These are phyloP conservation scores for Psittacus erithacus DNA, from an alignment of 2,113 vertebrate genomes.

Conservation along the genomic window DNA sequence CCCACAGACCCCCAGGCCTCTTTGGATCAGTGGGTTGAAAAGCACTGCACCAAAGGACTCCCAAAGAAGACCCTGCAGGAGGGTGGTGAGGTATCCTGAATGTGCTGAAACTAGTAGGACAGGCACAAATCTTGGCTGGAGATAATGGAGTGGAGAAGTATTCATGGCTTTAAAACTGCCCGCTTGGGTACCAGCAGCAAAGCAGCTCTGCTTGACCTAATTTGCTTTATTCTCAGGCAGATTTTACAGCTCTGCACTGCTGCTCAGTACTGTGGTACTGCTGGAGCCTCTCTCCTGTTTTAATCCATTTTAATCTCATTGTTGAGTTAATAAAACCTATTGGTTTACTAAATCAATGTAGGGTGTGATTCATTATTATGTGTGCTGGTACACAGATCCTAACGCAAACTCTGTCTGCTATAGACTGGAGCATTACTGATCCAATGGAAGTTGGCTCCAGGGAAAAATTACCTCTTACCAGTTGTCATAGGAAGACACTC, in stretches of 20 bases:
- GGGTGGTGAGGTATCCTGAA: not conserved
- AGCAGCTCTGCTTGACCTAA: not conserved
- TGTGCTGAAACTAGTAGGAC: not conserved
- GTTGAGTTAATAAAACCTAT: constrained; percentile 63
- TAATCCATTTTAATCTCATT: constrained; percentile 68
- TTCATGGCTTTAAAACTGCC: not conserved
- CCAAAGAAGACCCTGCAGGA: not conserved
- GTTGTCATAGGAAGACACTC: constrained; percentile 6
- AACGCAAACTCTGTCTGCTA: not conserved
- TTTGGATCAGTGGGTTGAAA: not conserved
- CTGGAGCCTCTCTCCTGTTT: constrained; percentile 24
- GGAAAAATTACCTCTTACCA: constrained; percentile 43
- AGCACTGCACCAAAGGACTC: not conserved
- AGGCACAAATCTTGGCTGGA: not conserved
- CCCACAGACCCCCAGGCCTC: not conserved
- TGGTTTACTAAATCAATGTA: constrained; percentile 61
- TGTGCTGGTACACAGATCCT: not conserved
- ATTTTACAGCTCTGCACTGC: not conserved
- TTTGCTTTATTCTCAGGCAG: not conserved
- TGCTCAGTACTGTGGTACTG: not conserved
- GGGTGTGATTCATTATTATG: constrained; percentile 52
- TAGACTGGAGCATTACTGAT: constrained; percentile 18
- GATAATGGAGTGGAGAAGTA: not conserved
- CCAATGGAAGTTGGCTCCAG: constrained; percentile 33
- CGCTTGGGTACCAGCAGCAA: accelerated